Evolutionary conservation across 2,888 invertebrate genomes (phyloP), one percentile per base, ranked within the genome.

Genomic region (Microctonus aethiopoides): DNA sequence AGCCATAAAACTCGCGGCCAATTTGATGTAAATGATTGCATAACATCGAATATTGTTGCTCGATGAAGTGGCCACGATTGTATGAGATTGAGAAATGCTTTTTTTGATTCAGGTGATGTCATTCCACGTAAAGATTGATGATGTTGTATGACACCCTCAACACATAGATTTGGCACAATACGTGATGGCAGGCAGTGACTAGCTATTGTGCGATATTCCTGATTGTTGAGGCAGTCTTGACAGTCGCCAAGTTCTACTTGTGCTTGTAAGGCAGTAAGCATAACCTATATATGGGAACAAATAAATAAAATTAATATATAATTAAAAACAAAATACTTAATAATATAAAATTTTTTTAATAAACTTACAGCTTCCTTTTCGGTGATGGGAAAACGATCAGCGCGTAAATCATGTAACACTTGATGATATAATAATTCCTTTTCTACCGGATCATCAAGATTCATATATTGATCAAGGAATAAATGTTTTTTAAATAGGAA

Each of bases 21-120:
- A 87, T 96, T 96, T 29, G 97, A 96, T 13, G 97, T 97, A 86
- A 97, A 97, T 11, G 96, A 95, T 93, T 98, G 97, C 92, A 95
- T 95, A 52, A 98, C 97, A 86, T 97, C 97, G 85, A 96, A 98
- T 81, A 98, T 94, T 60, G 96, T 96, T 16, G 97, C 96, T 76
- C 94, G 91, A 75, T 97, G 95, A 67, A 98, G 89, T 34, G 96
- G 96, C 97, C 97, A 98, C 75, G 95, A 95, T 84, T 95, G 94
- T 74, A 98, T 95, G 24, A 98, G 90, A 83, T 97, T 96, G 65
- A 98, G 90, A 84, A 98, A 97, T 9, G 96, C 93, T 84, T 96
- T 94, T 87, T 97, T 96, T 24, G 97, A 95, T 83, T 95, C 94
- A 9, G 93, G 91, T 0, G 95, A 91, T 52, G 93, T 91, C 90